Evolutionary conservation across 2,113 vertebrate species (phyloP), one percentile per base, ranked within the genome.

Genomic region (Pontoporia blainvillei): DNA sequence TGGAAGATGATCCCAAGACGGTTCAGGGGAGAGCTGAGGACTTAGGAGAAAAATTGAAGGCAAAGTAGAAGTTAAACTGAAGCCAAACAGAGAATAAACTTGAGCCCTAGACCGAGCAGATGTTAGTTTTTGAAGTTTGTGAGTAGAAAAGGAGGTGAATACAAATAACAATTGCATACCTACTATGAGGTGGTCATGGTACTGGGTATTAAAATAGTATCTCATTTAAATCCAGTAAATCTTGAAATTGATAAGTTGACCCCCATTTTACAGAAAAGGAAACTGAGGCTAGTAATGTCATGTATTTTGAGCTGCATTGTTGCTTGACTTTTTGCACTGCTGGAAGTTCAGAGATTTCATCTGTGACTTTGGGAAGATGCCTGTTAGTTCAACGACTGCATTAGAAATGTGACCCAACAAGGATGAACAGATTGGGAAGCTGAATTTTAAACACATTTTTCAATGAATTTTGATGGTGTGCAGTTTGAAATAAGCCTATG

Each of bases 401-500:
- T 52, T 94, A 66, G 39, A 72, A 52, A 62, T 41, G 23, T 69
- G 34, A 54, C 17, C 57, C 54, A 75, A 64, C 0, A 44, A 54
- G 46, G 27, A 72, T 29, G 7, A 61, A 44, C 54, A 8, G 5
- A 69, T 64, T 9, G 59, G 46, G 71, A 92, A 64, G 34, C 14
- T 23, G n/a, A 73, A 62, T 61, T 87, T 71, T 90, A 86, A 73
- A 20, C 13, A 36, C 27, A 14, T 54, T 78, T 71, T 84, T 15
- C 66, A 52, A 73, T 71, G 44, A 76, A 46, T 75, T 52, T 82
- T 93, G 29, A 23, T 89, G 64, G 52, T 64, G 20, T 20, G 11
- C 8, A 54, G 21, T 82, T 85, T 96, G 73, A 90, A 91, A 83
- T 29, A 73, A 36, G 13, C 64, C 79, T 62, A 54, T 41, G 92